Conservation (phyloP, 2,113 vertebrate species). For the Xiphias gladius region DNA sequence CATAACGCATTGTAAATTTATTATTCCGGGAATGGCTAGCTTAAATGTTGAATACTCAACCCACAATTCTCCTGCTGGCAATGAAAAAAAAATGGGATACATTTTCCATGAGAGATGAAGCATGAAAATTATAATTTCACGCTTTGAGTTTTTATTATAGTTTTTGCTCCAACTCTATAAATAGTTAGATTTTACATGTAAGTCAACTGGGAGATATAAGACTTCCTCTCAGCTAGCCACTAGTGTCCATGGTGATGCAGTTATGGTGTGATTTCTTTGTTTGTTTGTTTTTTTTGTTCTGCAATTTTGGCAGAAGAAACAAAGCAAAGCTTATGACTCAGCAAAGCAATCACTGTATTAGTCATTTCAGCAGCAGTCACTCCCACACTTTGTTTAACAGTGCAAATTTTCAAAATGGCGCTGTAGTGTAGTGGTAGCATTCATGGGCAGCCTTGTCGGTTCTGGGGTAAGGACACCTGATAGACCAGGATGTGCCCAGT, state of each 20-base stretch:
- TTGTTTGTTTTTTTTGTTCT: slow-evolving; percentile 16
- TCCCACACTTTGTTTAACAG: slow-evolving; percentile 58
- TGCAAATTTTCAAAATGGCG: slow-evolving; percentile 68
- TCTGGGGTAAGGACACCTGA: slow-evolving; percentile 40
- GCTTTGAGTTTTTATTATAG: slow-evolving; percentile 13
- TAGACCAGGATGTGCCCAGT: slow-evolving; percentile 15
- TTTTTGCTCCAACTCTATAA: slow-evolving; percentile 33
- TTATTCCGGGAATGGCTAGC: slow-evolving; percentile 11
- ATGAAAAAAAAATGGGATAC: slow-evolving; percentile 5
- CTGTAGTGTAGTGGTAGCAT: slow-evolving; percentile 30
- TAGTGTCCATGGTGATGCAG: not conserved
- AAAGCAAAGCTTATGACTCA: slow-evolving; percentile 44
- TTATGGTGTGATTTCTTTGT: not conserved
- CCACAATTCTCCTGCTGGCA: slow-evolving; percentile 11
- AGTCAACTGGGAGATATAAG: slow-evolving; percentile 2
- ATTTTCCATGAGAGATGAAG: slow-evolving; percentile 34
- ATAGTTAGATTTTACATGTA: slow-evolving; percentile 17
- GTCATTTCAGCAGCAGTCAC: slow-evolving; percentile 20
- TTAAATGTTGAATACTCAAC: slow-evolving; percentile 44
- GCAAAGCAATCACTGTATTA: slow-evolving; percentile 40
- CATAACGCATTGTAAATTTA: slow-evolving; percentile 11
- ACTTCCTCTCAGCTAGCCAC: slow-evolving; percentile 26
- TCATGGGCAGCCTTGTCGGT: slow-evolving; percentile 50
- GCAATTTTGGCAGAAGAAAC: slow-evolving; percentile 40
- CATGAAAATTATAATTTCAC: slow-evolving; percentile 27